Evolutionary conservation across 2,797 vertebrate genomes (phyloP).

Genomic region (Eleutherodactylus coqui): DNA sequence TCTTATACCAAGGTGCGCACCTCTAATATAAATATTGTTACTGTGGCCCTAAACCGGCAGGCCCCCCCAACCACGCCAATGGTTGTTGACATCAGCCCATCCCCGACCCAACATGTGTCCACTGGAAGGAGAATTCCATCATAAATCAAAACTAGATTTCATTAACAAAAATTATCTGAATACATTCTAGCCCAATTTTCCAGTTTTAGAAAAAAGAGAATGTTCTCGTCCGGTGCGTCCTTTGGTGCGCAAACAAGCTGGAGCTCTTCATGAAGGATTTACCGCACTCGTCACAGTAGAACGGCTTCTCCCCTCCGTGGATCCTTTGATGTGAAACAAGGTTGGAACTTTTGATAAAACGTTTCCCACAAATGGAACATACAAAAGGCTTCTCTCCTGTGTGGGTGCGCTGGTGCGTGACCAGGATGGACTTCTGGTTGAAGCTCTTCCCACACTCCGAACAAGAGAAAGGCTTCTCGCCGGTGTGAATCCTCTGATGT

Average conservation of each 20-base stretch:
- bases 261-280: slow-evolving; percentile 13
- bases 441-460: background rate
- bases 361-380: background rate
- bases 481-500: slow-evolving; percentile 58
- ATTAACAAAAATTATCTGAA: no score
- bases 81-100: no score
- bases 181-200: no score
- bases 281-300: background rate
- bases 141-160: no score
- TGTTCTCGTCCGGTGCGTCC: background rate
- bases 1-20: no score
- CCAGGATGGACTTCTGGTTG: no score
- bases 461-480: background rate
- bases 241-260: background rate
- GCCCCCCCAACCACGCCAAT: no score
- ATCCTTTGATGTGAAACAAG: slow-evolving; percentile 1
- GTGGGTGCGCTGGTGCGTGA: no score
- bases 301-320: background rate
- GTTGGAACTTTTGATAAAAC: slow-evolving; percentile 3
- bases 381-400: background rate
- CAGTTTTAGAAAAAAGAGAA: background rate
- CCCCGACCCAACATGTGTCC: no score
- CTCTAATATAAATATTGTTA: no score
- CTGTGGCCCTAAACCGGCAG: no score
- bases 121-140: no score